Percentiles rank a stretch among this genome's conserved stretches.
Evolutionary conservation across 2,888 invertebrate genomes (phyloP).

Genomic region (Octodonta nipae): DNA sequence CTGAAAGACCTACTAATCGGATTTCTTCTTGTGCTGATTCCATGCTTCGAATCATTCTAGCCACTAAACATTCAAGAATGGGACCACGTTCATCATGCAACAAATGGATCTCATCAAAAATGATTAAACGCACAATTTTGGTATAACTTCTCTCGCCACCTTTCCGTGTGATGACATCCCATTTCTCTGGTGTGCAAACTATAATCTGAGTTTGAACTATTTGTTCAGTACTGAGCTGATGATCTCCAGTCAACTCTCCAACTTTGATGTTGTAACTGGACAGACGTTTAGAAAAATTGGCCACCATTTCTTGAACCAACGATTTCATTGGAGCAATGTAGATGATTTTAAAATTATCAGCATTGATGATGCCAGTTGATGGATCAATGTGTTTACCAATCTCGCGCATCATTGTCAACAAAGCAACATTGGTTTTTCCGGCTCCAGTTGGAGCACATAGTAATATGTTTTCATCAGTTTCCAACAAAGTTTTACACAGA

Average conservation of each 20-base stretch:
- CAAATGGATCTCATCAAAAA: constrained; percentile 96
- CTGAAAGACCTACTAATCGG: constrained; percentile 86
- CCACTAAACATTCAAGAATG: constrained; percentile 89
- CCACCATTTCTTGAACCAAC: constrained; percentile 97
- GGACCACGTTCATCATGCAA: constrained; percentile 97
- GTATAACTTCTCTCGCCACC: constrained; percentile 97
- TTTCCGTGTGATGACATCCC: constrained; percentile 96
- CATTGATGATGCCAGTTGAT: constrained; percentile 87
- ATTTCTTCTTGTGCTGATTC: constrained; percentile 94
- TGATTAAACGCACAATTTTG: constrained; percentile 76
- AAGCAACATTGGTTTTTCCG: constrained; percentile 97
- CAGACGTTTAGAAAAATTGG: constrained; percentile 82
- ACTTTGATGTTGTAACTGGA: constrained; percentile 85
- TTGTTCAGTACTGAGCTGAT: constrained; percentile 91
- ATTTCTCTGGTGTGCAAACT: constrained; percentile 98
- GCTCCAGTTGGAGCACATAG: constrained; percentile 98
- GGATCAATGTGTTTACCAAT: constrained; percentile 95
- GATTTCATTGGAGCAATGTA: constrained; percentile 99
- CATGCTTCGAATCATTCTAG: constrained; percentile 71
- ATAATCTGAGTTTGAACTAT: constrained; percentile 93
- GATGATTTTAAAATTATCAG: constrained; percentile 94
- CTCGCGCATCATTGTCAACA: constrained; percentile 88
- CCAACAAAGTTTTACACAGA: constrained; percentile 74
- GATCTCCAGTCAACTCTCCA: constrained; percentile 95
- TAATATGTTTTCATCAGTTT: constrained; percentile 88